These are phyloP conservation scores for Caenorhabditis briggsae DNA, from an alignment of 1,140 invertebrate species.

Conservation along the genomic window DNA sequence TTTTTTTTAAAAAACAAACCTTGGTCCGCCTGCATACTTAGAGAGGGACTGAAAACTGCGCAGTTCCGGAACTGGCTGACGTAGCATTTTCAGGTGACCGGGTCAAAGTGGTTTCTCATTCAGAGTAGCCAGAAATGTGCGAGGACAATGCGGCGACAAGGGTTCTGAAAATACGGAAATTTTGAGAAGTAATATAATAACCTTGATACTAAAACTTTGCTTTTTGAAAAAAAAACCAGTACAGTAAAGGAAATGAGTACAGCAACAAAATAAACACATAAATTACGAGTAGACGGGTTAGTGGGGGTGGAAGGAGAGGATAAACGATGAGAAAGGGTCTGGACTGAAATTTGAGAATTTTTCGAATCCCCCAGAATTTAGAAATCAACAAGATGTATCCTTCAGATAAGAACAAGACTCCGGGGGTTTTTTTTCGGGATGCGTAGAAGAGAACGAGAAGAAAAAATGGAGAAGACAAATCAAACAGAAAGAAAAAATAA, in stretches of 20 bases:
- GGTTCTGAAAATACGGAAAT: not conserved
- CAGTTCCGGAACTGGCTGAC: slow-evolving; percentile 77
- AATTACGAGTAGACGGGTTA: not conserved
- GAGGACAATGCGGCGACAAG: slow-evolving; percentile 50
- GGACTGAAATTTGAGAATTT: slow-evolving; percentile 44
- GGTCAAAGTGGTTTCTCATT: slow-evolving; percentile 56
- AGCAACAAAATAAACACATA: slow-evolving; percentile 45
- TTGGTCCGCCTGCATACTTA: slow-evolving; percentile 69
- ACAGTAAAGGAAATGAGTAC: not conserved
- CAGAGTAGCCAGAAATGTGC: slow-evolving; percentile 48
- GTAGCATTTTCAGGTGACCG: slow-evolving; percentile 70
- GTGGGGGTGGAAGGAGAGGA: not conserved
- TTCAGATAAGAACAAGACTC: slow-evolving; percentile 31
- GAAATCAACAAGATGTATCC: slow-evolving; percentile 55
- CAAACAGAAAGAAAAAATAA: not conserved
- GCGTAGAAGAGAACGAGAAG: too few relatives aligned
- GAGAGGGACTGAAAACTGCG: slow-evolving; percentile 78
- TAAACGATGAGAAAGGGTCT: slow-evolving; percentile 44
- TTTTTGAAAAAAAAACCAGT: not conserved
- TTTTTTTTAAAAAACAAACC: slow-evolving; percentile 43
- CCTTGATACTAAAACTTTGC: not conserved
- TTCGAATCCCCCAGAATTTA: slow-evolving; percentile 28
- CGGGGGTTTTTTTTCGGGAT: too few relatives aligned
- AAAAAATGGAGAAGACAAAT: not conserved
- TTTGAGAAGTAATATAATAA: not conserved